Evolutionary conservation across 2,888 invertebrate genomes (phyloP).

Genomic region (Drosophila subquinaria): DNA sequence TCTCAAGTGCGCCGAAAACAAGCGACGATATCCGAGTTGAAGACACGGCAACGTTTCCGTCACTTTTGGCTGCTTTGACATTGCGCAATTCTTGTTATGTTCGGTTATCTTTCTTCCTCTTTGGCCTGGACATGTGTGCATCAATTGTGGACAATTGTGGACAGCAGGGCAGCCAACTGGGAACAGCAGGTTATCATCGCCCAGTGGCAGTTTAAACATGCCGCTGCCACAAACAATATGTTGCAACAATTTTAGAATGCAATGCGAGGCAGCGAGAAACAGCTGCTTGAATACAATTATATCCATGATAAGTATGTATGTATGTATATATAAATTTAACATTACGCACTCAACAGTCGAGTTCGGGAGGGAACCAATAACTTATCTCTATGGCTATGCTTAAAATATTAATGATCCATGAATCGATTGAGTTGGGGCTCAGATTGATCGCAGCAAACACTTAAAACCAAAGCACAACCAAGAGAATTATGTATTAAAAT

Average conservation of each 20-base stretch:
- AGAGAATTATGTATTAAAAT: conserved; percentile 61
- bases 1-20: conserved; percentile 82
- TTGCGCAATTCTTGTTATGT: conserved; percentile 70
- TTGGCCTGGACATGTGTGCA: conserved; percentile 59
- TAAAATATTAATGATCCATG: conserved; percentile 78
- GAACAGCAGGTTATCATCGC: conserved; percentile 68
- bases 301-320: not conserved
- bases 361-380: conserved; percentile 57
- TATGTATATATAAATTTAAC: conserved; percentile 4
- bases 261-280: conserved; percentile 22
- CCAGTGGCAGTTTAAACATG: conserved; percentile 55
- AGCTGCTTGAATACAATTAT: conserved; percentile 32
- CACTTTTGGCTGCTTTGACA: conserved; percentile 67
- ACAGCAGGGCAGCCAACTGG: conserved; percentile 40
- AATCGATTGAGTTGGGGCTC: conserved; percentile 52
- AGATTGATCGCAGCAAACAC: conserved; percentile 74
- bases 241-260: conserved; percentile 36
- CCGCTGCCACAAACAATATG: conserved; percentile 45
- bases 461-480: conserved; percentile 72
- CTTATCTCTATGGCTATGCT: conserved; percentile 71
- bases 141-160: conserved; percentile 55
- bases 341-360: conserved; percentile 50
- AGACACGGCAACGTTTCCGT: conserved; percentile 74
- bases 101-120: not conserved
- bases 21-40: conserved; percentile 68